A percentile compares a stretch with the other conserved stretches of the same genome.
Conservation (phyloP, 2,797 vertebrate species). For the Trematomus bernacchii region DNA sequence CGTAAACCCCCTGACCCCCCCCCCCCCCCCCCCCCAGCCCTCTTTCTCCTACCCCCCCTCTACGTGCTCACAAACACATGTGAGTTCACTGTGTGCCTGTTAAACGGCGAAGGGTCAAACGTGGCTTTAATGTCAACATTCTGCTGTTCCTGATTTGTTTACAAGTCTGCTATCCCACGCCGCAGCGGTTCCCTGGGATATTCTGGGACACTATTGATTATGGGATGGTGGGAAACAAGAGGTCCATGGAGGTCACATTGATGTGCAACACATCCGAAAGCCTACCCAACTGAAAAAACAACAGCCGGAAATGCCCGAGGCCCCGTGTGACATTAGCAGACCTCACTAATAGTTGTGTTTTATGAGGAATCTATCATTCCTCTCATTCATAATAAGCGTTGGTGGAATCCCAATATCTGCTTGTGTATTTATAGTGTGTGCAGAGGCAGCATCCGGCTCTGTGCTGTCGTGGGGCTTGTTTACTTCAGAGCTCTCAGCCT, state of each 20-base stretch:
- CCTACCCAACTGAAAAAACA: constrained; percentile 58
- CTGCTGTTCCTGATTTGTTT: constrained; percentile 33
- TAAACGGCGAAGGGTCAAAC: constrained; percentile 16
- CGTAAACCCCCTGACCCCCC: background rate
- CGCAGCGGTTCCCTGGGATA: constrained; percentile 28
- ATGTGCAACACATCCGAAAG: constrained; percentile 69
- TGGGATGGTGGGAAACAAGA: constrained; percentile 34
- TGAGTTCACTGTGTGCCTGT: constrained; percentile 27
- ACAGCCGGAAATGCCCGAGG: constrained; percentile 49
- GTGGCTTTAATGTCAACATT: constrained; percentile 35
- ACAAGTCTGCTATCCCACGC: background rate
- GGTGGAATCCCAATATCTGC: constrained; percentile 33
- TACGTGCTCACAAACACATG: constrained; percentile 44
- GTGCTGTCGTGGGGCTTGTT: constrained; percentile 67
- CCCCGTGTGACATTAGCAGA: constrained; percentile 37
- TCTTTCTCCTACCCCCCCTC: background rate
- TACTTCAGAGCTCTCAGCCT: constrained; percentile 69
- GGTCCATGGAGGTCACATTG: constrained; percentile 55
- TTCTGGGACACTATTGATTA: constrained; percentile 62
- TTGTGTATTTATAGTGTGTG: constrained; percentile 45
- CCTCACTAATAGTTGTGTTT: background rate
- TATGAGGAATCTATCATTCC: background rate
- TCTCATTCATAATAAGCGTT: constrained; percentile 35
- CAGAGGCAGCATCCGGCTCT: constrained; percentile 54
- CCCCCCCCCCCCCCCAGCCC: background rate